Conservation (phyloP, 1,140 invertebrate genomes). For the Diachasmimorpha longicaudata region DNA sequence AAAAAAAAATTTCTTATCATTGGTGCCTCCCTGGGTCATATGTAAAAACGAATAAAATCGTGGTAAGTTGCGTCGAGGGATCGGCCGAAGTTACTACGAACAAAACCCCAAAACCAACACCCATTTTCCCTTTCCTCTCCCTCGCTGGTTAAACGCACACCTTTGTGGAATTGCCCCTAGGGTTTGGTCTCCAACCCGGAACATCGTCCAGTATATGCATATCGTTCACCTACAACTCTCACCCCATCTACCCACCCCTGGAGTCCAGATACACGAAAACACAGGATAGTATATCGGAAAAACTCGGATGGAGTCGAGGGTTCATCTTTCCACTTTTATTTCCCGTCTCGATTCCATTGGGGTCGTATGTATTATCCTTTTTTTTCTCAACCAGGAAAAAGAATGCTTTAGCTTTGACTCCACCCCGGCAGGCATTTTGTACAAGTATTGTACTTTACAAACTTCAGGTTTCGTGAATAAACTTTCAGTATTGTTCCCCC, state of each 20-base stretch:
- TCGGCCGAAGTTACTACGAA: constrained; percentile 33
- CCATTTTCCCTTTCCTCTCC: neutral
- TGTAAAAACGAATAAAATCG: constrained; percentile 58
- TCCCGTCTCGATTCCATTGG: neutral
- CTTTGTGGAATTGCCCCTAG: neutral
- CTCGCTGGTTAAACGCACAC: neutral
- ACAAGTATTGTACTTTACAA: neutral
- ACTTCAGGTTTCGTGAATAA: neutral
- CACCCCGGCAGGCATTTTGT: neutral
- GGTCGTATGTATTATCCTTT: neutral
- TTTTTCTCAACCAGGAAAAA: neutral
- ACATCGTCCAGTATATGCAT: constrained; percentile 6
- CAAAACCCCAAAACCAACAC: constrained; percentile 30
- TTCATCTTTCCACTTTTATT: constrained; percentile 3
- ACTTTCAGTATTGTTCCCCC: neutral
- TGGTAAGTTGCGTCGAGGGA: constrained; percentile 53
- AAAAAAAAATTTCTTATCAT: constrained; percentile 33
- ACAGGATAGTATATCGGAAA: neutral
- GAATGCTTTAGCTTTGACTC: neutral
- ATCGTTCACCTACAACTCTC: neutral
- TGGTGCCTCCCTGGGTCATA: constrained; percentile 38
- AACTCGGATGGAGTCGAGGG: neutral
- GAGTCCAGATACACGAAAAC: neutral
- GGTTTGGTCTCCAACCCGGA: neutral
- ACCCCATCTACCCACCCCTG: neutral